Percentiles rank a stretch among this genome's conserved stretches.
Conservation (phyloP, 1,140 invertebrate genomes). For the Tetramorium parvispinum region DNA sequence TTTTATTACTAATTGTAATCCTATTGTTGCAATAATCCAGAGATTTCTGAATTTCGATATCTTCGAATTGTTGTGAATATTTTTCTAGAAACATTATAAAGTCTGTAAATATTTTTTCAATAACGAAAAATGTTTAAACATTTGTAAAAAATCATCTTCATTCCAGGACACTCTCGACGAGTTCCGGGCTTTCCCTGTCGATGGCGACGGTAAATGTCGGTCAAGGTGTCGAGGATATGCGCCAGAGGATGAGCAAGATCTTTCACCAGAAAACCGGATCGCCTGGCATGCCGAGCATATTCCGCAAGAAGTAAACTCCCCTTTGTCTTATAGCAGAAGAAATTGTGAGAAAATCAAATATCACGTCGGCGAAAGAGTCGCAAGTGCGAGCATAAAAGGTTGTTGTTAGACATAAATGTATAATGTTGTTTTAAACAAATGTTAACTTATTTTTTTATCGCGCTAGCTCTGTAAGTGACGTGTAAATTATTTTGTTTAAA, state of each 20-base stretch:
- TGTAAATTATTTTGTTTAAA: conserved; percentile 60
- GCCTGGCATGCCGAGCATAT: conserved; percentile 83
- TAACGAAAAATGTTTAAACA: not conserved
- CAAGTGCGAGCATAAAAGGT: conserved; percentile 26
- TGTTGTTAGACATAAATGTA: conserved; percentile 48
- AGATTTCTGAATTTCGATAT: not conserved
- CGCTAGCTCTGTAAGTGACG: conserved; percentile 38
- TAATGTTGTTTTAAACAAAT: conserved; percentile 39
- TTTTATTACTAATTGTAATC: not conserved
- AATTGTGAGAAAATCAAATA: not conserved
- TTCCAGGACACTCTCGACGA: conserved; percentile 79
- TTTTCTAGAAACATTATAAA: not conserved
- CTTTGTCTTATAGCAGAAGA: conserved; percentile 13
- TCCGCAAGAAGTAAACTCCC: conserved; percentile 83
- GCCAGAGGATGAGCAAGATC: conserved; percentile 87
- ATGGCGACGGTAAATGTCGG: conserved; percentile 85
- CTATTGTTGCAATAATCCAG: not conserved
- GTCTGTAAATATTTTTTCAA: not conserved
- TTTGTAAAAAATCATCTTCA: conserved; percentile 1
- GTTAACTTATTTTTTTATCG: conserved; percentile 62
- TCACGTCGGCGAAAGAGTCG: not conserved
- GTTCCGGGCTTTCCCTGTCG: conserved; percentile 81
- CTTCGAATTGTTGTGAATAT: not conserved
- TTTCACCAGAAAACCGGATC: conserved; percentile 86
- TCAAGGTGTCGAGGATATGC: conserved; percentile 88